Base-by-base conservation (phyloP, 2,113 vertebrate species). In the Oryzias celebensis region DNA sequence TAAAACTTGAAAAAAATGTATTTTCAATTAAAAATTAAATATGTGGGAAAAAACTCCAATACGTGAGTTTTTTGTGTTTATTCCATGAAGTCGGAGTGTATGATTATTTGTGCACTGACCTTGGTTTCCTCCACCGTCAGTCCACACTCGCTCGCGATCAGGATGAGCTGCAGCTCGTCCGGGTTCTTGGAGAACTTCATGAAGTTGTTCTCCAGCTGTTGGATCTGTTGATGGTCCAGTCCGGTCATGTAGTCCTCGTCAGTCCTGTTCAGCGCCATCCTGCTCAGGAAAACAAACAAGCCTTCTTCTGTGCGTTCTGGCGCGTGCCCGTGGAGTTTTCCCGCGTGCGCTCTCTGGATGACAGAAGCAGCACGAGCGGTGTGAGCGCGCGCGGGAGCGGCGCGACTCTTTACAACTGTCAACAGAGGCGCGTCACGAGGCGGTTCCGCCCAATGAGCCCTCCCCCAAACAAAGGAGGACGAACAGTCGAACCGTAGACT, bases 71-170 rank as follows among this genome's bases (percentile, higher is more conserved):
- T 28, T 28, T 28, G 5, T 28, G 4, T 6, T 28, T 28, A 28
- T 28, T 28, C 26, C 26, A 5, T 28, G 6, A 28, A 28, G 26
- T 20, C 20, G 20, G 20, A 20, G 20, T 20, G 20, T 20, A 20
- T 20, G 20, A 20, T 20, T 20, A 28, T 4, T 6, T 6, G 26
- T 26, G 12, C 53, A 50, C 91, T 85, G 73, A 93, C 91, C 22
- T 59, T 54, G 0, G 90, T 88, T 1, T 90, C 83, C 65, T 80
- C 69, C 78, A 89, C 90, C 7, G 88, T 65, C 53, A 92, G 85
- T 5, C 90, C 91, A 60, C 84, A 87, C 75, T 93, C 91, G 0
- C 90, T 90, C 0, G 92, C 88, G 54, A 93, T 84, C 84, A 93
- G 17, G 88, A 90, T 89, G 55, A 92, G 85, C 50, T 85, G 84